Conservation (phyloP, 2,113 vertebrate species). For the Rhinogobius similis region DNA sequence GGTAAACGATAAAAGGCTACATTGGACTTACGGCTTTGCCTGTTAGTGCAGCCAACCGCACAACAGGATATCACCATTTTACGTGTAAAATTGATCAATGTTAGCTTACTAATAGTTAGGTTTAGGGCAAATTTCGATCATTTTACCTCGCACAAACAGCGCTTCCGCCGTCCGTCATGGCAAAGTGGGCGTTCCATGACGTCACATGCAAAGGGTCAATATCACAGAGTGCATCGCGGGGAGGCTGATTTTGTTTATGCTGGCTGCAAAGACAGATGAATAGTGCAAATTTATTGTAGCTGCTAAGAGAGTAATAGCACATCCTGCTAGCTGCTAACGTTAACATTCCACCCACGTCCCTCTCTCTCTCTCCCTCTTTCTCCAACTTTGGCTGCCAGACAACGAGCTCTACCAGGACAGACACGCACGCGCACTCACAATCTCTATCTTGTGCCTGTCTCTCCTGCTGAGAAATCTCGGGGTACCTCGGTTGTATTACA, state of each 20-base stretch:
- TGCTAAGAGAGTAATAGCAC: constrained; percentile 56
- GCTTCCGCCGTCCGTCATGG: too few relatives aligned
- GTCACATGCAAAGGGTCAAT: too few relatives aligned
- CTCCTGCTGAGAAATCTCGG: constrained; percentile 57
- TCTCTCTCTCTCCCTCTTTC: constrained; percentile 20
- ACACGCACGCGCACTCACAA: constrained; percentile 9
- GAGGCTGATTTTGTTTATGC: constrained; percentile 32
- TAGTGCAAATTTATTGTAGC: constrained; percentile 57
- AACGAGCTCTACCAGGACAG: constrained; percentile 10
- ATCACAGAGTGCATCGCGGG: constrained; percentile 32
- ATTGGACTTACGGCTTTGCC: too few relatives aligned
- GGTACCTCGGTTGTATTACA: constrained; percentile 54
- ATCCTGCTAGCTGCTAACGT: constrained; percentile 46
- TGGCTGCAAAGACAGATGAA: constrained; percentile 39
- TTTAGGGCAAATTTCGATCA: too few relatives aligned
- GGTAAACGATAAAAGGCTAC: too few relatives aligned
- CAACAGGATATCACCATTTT: too few relatives aligned
- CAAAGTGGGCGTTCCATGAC: too few relatives aligned
- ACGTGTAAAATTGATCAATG: too few relatives aligned
- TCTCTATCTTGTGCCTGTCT: constrained; percentile 18
- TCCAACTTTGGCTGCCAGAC: constrained; percentile 53
- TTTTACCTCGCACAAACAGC: too few relatives aligned
- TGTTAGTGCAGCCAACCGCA: too few relatives aligned
- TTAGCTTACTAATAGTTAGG: too few relatives aligned
- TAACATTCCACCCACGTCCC: constrained; percentile 61